Percentiles rank a stretch among this genome's conserved stretches.
These are phyloP conservation scores for Aspiorhynchus laticeps DNA, from an alignment of 2,113 vertebrate genomes.

Conservation along the genomic window DNA sequence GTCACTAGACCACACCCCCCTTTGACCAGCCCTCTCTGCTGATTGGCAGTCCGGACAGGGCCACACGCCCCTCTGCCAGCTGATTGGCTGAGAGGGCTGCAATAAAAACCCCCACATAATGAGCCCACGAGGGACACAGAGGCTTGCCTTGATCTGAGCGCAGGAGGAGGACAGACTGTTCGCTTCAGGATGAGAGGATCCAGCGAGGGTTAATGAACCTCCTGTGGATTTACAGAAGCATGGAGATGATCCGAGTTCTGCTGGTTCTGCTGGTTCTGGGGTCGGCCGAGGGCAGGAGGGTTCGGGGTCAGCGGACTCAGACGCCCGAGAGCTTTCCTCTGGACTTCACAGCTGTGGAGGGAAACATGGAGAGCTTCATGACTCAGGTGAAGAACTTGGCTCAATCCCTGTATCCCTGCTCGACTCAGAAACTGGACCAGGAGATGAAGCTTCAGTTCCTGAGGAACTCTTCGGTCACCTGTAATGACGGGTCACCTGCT, in stretches of 20 bases:
- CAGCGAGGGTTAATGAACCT: background rate
- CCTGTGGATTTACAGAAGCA: conserved; percentile 27
- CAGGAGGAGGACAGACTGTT: conserved; percentile 38
- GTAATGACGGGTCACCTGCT: conserved; percentile 89
- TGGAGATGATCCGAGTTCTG: conserved; percentile 10
- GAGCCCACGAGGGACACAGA: conserved; percentile 61
- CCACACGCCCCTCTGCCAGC: conserved; percentile 55
- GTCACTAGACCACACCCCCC: background rate
- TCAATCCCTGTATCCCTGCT: conserved; percentile 92
- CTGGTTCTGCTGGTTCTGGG: conserved; percentile 7
- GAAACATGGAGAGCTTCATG: conserved; percentile 96
- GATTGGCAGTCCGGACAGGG: conserved; percentile 25
- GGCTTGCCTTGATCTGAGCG: conserved; percentile 43
- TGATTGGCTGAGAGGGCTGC: conserved; percentile 67
- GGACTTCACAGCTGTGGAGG: conserved; percentile 94
- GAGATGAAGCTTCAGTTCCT: conserved; percentile 87
- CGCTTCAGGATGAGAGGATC: background rate
- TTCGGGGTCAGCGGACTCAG: conserved; percentile 78
- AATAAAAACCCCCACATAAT: conserved; percentile 66
- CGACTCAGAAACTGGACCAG: conserved; percentile 86
- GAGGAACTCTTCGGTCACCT: conserved; percentile 85
- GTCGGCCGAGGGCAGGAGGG: conserved; percentile 69
- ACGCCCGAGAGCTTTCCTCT: conserved; percentile 89
- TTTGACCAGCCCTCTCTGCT: conserved; percentile 17
- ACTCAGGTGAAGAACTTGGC: conserved; percentile 93